Percentiles rank a stretch among this genome's conserved stretches.
Evolutionary conservation across 2,888 invertebrate genomes (phyloP).

Genomic region (Blera fallax): DNA sequence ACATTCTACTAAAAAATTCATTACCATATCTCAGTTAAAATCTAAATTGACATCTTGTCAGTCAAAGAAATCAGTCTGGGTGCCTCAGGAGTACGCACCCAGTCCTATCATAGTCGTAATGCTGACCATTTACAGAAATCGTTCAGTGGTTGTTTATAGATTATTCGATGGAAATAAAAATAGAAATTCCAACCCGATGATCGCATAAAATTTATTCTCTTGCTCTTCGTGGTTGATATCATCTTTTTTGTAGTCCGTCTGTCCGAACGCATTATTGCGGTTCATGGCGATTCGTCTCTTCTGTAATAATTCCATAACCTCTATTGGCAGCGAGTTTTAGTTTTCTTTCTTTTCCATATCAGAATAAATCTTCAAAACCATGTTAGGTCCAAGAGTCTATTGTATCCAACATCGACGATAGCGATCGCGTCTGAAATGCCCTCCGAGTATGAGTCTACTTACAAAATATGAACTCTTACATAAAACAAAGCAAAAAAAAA

Average conservation of each 20-base stretch:
- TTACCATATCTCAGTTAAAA: constrained; percentile 58
- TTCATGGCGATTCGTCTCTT: constrained; percentile 40
- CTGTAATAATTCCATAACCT: constrained; percentile 67
- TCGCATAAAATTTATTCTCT: constrained; percentile 51
- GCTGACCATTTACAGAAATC: constrained; percentile 64
- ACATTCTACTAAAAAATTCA: constrained; percentile 33
- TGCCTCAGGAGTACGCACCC: constrained; percentile 60
- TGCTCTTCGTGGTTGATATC: constrained; percentile 27
- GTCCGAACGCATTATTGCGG: constrained; percentile 30
- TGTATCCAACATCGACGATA: constrained; percentile 39
- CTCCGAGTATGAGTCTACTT: constrained; percentile 19
- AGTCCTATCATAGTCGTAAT: constrained; percentile 50
- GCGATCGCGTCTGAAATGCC: constrained; percentile 52
- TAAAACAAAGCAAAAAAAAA: constrained; percentile 8
- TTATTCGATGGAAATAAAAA: constrained; percentile 55
- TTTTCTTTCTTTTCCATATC: constrained; percentile 22
- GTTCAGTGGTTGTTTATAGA: constrained; percentile 30
- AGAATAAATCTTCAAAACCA: constrained; percentile 33
- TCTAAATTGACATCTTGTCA: constrained; percentile 70
- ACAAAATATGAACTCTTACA: constrained; percentile 42
- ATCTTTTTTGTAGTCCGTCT: not conserved
- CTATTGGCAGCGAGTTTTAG: constrained; percentile 59
- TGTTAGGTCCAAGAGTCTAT: constrained; percentile 46
- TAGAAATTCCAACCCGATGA: constrained; percentile 61
- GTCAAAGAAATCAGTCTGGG: constrained; percentile 6